Base-by-base conservation (phyloP, 2,888 invertebrate genomes). In the Carpatolechia fugitivella region DNA sequence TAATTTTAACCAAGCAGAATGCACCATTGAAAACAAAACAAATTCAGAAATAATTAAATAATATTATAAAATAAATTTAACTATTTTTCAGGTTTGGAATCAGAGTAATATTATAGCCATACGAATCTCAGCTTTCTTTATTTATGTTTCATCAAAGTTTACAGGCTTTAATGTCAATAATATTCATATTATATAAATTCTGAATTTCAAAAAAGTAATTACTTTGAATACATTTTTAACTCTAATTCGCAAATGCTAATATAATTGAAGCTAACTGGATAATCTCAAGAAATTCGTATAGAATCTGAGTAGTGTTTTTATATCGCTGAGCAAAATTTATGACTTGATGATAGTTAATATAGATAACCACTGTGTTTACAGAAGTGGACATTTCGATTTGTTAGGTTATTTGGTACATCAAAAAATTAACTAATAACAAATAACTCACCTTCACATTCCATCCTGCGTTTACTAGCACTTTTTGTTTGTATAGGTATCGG, bases 281-380 rank as follows among this genome's bases (percentile, higher is more conserved):
- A 54, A 29, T 29, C 20, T 44, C 13, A 1, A n/a, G 2, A 44
- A 44, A n/a, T 44, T 29, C 3, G 10, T 11, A 29, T n/a, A 29
- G 44, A 44, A 11, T 29, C 29, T 44, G 40, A 46, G 54, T 41
- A 48, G 30, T 38, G 50, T 56, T 54, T 64, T 64, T 61, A 68
- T 70, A 64, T 74, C 74, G 75, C 75, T 63, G 65, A 72, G 74
- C 74, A 68, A 64, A 60, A 54, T 58, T 56, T 52, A 53, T 61
- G 48, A 56, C 41, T 46, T 14, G 31, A 47, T 47, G 31, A 47
- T 13, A 47, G 30, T 47, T 47, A 47, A 47, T 47, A 47, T 14
- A n/a, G n/a, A n/a, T n/a, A n/a, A n/a, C n/a, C n/a, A n/a, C n/a
- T n/a, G n/a, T n/a, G n/a, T n/a, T n/a, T n/a, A n/a, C n/a, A n/a